Percentiles rank a stretch among this genome's conserved stretches.
phyloP scores from a whole-genome alignment of 2,888 invertebrate genomes.

The Kuschelorhynchus macadamiae region DNA sequence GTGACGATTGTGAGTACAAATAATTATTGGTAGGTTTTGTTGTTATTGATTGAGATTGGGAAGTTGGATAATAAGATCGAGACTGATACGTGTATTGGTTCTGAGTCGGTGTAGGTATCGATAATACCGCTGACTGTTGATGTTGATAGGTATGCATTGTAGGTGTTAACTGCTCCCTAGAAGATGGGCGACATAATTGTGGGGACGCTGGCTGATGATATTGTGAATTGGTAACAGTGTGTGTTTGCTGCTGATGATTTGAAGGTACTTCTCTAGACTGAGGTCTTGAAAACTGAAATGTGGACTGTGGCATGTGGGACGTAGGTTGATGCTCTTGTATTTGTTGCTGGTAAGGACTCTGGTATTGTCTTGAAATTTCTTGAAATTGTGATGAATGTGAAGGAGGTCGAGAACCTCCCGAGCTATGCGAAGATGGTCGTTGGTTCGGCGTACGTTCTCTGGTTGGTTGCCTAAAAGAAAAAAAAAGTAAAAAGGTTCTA shows the following conservation, averaged over 20 bases:
- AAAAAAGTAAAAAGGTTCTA: no score
- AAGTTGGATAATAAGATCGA: slow-evolving; percentile 58
- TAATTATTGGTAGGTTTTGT: slow-evolving; percentile 29
- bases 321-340: slow-evolving; percentile 52
- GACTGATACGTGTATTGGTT: slow-evolving; percentile 53
- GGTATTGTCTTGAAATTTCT: slow-evolving; percentile 47
- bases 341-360: slow-evolving; percentile 44
- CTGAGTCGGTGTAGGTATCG: slow-evolving; percentile 18
- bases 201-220: slow-evolving; percentile 51
- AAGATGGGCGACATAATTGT: slow-evolving; percentile 52
- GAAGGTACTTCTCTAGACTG: slow-evolving; percentile 58
- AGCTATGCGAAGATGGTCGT: slow-evolving; percentile 59
- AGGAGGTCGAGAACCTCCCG: slow-evolving; percentile 52
- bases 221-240: slow-evolving; percentile 46
- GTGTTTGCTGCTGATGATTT: slow-evolving; percentile 57
- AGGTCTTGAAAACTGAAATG: slow-evolving; percentile 58
- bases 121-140: slow-evolving; percentile 8
- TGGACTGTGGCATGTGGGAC: slow-evolving; percentile 28
- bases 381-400: slow-evolving; percentile 51
- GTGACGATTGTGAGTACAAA: slow-evolving; percentile 19
- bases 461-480: slow-evolving; percentile 44
- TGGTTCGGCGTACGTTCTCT: slow-evolving; percentile 56
- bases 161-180: slow-evolving; percentile 55
- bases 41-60: slow-evolving; percentile 53
- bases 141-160: slow-evolving; percentile 50